Evolutionary conservation across 2,888 invertebrate species (phyloP).

Genomic region (Lochmaea crataegi): DNA sequence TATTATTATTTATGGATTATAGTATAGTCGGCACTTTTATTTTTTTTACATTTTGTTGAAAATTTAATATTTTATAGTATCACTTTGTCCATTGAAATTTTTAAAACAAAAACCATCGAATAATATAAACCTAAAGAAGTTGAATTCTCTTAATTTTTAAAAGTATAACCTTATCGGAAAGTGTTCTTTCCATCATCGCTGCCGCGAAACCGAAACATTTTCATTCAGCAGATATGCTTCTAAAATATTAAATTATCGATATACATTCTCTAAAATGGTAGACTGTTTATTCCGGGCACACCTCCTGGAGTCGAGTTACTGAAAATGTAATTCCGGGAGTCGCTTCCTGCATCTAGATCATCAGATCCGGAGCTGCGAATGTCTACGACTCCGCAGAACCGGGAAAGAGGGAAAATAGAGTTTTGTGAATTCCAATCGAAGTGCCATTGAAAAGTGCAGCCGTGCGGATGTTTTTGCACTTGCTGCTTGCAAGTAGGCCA

Average conservation of each 20-base stretch:
- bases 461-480: conserved; percentile 52
- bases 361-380: conserved; percentile 38
- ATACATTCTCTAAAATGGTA: conserved; percentile 48
- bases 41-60: no score
- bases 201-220: conserved; percentile 25
- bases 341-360: conserved; percentile 59
- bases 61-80: no score
- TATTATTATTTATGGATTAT: no score
- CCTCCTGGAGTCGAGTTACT: conserved; percentile 58
- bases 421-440: conserved; percentile 53
- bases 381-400: conserved; percentile 45
- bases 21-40: no score
- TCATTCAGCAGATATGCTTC: conserved; percentile 25
- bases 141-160: no score
- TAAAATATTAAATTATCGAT: conserved; percentile 49
- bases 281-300: conserved; percentile 57
- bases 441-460: conserved; percentile 54
- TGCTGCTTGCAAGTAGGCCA: conserved; percentile 14
- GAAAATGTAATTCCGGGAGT: conserved; percentile 60
- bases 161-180: background rate
- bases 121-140: no score
- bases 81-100: no score
- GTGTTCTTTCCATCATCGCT: background rate
- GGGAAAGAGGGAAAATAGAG: conserved; percentile 15
- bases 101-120: no score